Conservation (phyloP, 2,113 vertebrate genomes). For the Romanogobio albipinnatus region DNA sequence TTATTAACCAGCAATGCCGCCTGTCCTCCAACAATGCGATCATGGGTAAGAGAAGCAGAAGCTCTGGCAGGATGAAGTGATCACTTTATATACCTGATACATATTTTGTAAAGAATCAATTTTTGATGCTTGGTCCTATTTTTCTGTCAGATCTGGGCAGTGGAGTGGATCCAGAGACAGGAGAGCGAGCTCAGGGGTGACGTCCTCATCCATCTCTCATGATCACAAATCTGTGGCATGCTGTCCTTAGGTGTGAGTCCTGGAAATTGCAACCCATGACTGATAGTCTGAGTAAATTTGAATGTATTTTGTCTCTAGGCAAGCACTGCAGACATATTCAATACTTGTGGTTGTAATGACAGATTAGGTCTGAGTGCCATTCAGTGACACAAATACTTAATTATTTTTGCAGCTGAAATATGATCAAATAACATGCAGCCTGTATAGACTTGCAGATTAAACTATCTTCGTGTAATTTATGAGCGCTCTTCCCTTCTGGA, state of each 20-base stretch:
- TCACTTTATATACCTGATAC: neutral
- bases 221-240: neutral
- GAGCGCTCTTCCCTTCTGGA: neutral
- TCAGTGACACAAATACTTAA: neutral
- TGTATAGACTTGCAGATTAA: neutral
- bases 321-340: neutral
- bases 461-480: neutral
- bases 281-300: neutral
- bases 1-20: neutral
- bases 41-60: slow-evolving; percentile 60
- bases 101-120: neutral
- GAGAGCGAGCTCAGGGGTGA: slow-evolving; percentile 64
- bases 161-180: slow-evolving; percentile 69
- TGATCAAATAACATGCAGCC: neutral
- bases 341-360: neutral
- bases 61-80: neutral
- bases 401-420: neutral
- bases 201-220: too few species aligned
- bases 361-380: neutral
- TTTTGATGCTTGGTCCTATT: neutral
- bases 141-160: slow-evolving; percentile 57
- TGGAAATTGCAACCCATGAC: neutral
- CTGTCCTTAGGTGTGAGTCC: neutral
- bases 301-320: neutral
- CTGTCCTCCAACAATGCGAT: slow-evolving; percentile 34